Base-by-base conservation (phyloP, 2,113 vertebrate genomes). In the Tragelaphus scriptus region DNA sequence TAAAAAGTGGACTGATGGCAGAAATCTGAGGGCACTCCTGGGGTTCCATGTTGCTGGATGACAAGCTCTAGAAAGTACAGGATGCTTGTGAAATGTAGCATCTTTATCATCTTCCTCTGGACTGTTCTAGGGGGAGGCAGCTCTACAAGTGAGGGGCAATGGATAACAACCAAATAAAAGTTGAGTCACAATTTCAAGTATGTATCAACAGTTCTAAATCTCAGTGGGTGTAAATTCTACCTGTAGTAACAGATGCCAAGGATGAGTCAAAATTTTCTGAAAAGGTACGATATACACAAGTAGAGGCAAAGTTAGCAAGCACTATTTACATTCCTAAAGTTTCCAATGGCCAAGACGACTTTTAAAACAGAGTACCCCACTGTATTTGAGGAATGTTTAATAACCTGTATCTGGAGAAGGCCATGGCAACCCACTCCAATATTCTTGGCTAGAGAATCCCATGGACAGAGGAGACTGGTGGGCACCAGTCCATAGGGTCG, bases 311-410 rank as follows among this genome's bases (percentile, higher is more conserved):
- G 53, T 87, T 63, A 93, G 36, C 63, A 95, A 85, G 23, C 25
- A 90, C 28, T 90, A 80, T 91, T 97, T 94, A 91, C 93, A 55
- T 94, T 95, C 59, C 79, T 75, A 89, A 85, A 26, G 25, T 91
- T 97, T 86, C 80, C 47, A 96, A 65, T 0, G 40, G 86, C 47
- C 79, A 95, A 88, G 65, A 85, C 59, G 90, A 95, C 90, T 96
- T 96, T 92, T 32, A 90, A 93, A 95, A 87, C 32, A 63, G 90
- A 91, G n/a, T 88, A 23, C 21, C 16, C 16, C 65, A 28, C 36
- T 75, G 85, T 88, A 96, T 90, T 6, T 96, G 47, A 94, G 51
- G 59, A 94, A 94, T 94, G 55, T 77, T 95, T 77, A 92, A 30
- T 36, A n/a, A 95, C 36, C 1, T 63, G 85, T 88, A 71, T 71